These are phyloP conservation scores for Tipula unca DNA, from an alignment of 2,888 invertebrate genomes.

Conservation along the genomic window DNA sequence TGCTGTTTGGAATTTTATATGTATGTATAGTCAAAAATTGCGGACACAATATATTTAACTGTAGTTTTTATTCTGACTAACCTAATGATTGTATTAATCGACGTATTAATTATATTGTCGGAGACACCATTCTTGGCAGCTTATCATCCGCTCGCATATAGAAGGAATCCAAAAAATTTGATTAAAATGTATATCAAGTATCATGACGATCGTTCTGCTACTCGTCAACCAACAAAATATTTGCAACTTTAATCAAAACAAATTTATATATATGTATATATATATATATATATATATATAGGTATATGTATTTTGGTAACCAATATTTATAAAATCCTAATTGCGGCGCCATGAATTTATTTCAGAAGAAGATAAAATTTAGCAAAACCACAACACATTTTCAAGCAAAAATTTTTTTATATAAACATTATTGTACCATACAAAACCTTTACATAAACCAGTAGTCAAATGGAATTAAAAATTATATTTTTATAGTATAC, in stretches of 20 bases:
- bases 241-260: background rate
- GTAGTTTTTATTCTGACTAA: background rate
- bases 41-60: background rate
- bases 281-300: too few species aligned
- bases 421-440: background rate
- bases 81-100: background rate
- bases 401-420: background rate
- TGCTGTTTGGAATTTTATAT: too few species aligned
- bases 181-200: background rate
- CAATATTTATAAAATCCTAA: background rate
- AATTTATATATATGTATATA: background rate
- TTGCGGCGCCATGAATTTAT: background rate
- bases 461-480: background rate
- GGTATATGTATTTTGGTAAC: background rate
- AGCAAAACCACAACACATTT: background rate
- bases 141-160: background rate
- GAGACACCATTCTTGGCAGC: background rate
- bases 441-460: background rate
- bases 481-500: background rate
- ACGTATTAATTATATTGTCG: background rate
- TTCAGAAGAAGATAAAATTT: background rate
- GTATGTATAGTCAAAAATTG: too few species aligned
- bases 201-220: background rate
- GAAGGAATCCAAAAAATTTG: background rate
- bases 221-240: background rate